Base-by-base conservation (phyloP, 92 coral and sea anemone species). In the Heliopora coerulea region DNA sequence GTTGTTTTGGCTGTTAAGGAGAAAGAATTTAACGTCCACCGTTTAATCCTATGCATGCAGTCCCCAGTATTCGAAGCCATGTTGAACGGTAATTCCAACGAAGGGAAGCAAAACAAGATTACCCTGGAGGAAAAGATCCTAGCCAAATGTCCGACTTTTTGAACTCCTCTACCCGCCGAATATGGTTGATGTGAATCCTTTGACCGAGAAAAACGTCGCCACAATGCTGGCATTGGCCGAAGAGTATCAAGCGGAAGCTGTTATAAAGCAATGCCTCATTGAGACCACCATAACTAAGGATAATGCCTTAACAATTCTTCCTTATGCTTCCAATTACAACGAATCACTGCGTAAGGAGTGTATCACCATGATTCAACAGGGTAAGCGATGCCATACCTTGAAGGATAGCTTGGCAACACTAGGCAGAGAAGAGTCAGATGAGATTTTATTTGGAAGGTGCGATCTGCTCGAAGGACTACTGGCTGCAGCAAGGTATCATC, bases 1-100 rank as follows among this genome's bases (percentile, higher is more conserved):
- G 63, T 73, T 33, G 80, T 73, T 7, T 49, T 81, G 10, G 74
- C 73, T 7, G 85, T 81, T 1, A 75, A 81, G 18, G 80, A 73
- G 40, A 59, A 28, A 23, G 80, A 80, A 19, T 49, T 81, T 5
- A 80, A 81, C 33, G 85, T 81, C 0, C 85, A 81, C 54, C 67
- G 72, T 1, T 65, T 67, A 10, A 68, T 81, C 18, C 85, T 81
- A 0, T 79, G 73, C 2, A 59, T 81, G 80, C 75, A 80, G 80
- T 81, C 85, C 0, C 81, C 81, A 54, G 76, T 81, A 20, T 82
- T 82, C 50, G 62, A 82, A 24, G 65, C 70, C 33, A 82, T 82
- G 86, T 40, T 82, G 13, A 49, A 59, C 19, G 48, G 82, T 3
- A 65, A 20, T 0, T 79, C 68, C 49, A 48, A 57, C 21, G 74